Conservation (phyloP, 2,888 invertebrate species). For the Girardia tigrina region DNA sequence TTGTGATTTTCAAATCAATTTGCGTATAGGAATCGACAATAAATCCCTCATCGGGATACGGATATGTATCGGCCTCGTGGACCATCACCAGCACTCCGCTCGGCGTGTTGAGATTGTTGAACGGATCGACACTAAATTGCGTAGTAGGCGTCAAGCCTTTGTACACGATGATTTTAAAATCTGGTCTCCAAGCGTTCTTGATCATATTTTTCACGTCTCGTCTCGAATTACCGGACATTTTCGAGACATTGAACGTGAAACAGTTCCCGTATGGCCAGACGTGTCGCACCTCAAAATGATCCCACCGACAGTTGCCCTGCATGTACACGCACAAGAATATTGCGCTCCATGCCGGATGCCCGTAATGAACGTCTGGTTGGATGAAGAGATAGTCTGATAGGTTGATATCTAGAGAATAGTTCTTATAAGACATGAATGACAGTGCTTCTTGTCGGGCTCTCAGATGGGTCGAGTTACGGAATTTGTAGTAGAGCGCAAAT, state of each 20-base stretch:
- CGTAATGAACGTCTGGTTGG: not conserved
- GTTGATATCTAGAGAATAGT: conserved; percentile 8
- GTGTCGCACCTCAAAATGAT: not conserved
- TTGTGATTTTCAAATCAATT: conserved; percentile 30
- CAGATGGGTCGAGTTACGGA: not conserved
- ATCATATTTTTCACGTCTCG: conserved; percentile 17
- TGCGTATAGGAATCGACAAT: conserved; percentile 2
- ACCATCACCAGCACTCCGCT: conserved; percentile 26
- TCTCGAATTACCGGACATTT: not conserved
- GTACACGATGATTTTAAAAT: conserved; percentile 17
- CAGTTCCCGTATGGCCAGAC: conserved; percentile 28
- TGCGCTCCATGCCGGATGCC: conserved; percentile 21
- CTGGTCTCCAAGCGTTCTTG: conserved; percentile 16
- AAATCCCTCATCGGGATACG: not conserved
- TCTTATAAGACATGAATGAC: not conserved
- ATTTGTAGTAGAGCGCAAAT: not conserved
- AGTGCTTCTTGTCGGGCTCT: conserved; percentile 4
- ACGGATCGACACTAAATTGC: conserved; percentile 19
- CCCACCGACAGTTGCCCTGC: not conserved
- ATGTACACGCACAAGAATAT: not conserved
- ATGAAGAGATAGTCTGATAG: conserved; percentile 21
- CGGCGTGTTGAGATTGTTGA: not conserved
- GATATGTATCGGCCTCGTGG: conserved; percentile 31
- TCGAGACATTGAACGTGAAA: not conserved
- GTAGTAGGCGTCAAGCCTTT: not conserved